Evolutionary conservation across 2,113 vertebrate genomes (phyloP).

Genomic region (Rhagologus leucostigma): DNA sequence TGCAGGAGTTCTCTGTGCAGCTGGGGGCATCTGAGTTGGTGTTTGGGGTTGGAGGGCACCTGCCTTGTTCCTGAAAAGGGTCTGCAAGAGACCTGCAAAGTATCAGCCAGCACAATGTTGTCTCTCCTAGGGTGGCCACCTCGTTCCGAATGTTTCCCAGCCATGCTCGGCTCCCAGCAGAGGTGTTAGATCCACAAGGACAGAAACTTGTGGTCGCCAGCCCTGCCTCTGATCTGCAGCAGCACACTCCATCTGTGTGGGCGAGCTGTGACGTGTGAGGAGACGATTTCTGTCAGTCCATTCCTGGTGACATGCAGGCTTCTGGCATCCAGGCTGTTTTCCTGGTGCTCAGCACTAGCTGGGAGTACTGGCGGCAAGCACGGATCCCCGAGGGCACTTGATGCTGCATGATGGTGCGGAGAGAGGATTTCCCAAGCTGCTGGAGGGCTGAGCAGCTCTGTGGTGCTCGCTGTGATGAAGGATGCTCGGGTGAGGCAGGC

Average conservation of each 20-base stretch:
- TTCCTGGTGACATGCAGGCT: not conserved
- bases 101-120: not conserved
- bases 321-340: not conserved
- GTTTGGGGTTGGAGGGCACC: not conserved
- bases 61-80: not conserved
- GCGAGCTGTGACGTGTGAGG: not conserved
- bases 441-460: not conserved
- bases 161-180: not conserved
- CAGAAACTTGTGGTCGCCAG: not conserved
- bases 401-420: not conserved
- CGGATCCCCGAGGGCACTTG: not conserved
- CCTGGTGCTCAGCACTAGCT: not conserved
- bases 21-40: not conserved
- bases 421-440: constrained; percentile 24
- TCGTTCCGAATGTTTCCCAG: not conserved
- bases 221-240: not conserved
- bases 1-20: not conserved
- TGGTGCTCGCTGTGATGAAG: not conserved
- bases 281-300: not conserved
- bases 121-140: not conserved
- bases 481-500: not conserved
- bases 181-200: not conserved
- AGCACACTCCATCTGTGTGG: not conserved
- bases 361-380: not conserved
- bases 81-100: not conserved